Percentiles rank a stretch among this genome's conserved stretches.
Conservation (phyloP, 2,797 vertebrate genomes). For the Mionectes olivaceus region DNA sequence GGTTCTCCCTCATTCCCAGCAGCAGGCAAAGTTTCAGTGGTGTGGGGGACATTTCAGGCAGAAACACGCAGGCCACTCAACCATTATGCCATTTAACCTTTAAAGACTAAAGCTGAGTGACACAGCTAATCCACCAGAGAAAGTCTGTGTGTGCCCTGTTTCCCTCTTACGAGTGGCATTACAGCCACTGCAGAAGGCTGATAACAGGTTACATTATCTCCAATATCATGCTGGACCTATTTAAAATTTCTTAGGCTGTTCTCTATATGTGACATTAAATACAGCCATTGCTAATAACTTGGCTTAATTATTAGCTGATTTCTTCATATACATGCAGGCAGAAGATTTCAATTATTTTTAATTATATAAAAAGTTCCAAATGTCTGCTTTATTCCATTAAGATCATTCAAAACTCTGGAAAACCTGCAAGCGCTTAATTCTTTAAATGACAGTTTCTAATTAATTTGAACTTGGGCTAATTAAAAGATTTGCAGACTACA, state of each 20-base stretch:
- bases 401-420: background rate
- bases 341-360: constrained; percentile 32
- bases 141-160: background rate
- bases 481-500: constrained; percentile 46
- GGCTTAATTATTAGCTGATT: background rate
- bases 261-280: background rate
- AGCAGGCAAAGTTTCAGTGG: background rate
- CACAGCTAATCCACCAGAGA: background rate
- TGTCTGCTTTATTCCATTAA: background rate
- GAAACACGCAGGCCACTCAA: background rate
- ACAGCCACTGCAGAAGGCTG: background rate
- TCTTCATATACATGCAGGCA: background rate
- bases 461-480: constrained; percentile 42
- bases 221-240: background rate
- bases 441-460: constrained; percentile 38
- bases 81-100: background rate
- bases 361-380: constrained; percentile 14
- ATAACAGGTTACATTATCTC: background rate
- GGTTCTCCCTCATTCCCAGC: background rate
- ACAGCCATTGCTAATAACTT: background rate
- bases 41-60: background rate
- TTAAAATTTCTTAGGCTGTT: background rate
- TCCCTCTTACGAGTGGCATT: background rate
- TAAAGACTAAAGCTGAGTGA: background rate
- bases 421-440: background rate